A percentile compares a stretch with the other conserved stretches of the same genome.
Conservation (phyloP, 2,888 invertebrate genomes). For the Theodoxus fluviatilis region DNA sequence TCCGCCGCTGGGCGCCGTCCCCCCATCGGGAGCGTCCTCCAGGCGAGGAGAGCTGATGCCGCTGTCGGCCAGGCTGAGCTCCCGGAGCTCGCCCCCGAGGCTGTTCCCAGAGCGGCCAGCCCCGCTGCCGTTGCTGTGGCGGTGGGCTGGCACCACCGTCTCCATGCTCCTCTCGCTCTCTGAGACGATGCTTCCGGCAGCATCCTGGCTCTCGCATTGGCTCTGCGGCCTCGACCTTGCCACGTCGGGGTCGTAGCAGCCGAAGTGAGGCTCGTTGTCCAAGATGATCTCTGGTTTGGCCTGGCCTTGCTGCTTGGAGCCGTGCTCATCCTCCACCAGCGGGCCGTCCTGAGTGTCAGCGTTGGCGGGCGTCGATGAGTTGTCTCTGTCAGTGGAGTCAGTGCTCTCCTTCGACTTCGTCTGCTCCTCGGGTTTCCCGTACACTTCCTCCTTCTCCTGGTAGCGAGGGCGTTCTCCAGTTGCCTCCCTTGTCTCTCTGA, state of each 20-base stretch:
- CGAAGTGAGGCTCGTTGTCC: constrained; percentile 26
- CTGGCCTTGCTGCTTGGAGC: constrained; percentile 28
- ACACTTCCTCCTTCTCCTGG: no score
- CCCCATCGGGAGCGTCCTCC: constrained; percentile 7
- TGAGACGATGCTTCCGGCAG: constrained; percentile 28
- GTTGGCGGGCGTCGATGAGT: no score
- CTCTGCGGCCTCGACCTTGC: constrained; percentile 25
- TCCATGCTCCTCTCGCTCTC: constrained; percentile 49
- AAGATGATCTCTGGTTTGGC: constrained; percentile 27
- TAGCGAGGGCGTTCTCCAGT: no score
- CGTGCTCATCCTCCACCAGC: constrained; percentile 23
- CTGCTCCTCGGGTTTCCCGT: no score
- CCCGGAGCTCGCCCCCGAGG: constrained; percentile 35
- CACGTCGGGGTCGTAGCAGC: constrained; percentile 20
- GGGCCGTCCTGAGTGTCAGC: constrained; percentile 21
- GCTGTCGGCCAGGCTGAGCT: constrained; percentile 49
- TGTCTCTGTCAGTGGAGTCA: no score
- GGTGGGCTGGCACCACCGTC: constrained; percentile 36
- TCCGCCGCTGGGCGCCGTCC: not conserved
- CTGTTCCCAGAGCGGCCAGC: constrained; percentile 34
- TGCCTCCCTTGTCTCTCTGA: not conserved
- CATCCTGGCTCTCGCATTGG: constrained; percentile 27
- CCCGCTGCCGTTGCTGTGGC: not conserved
- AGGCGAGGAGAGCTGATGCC: constrained; percentile 51
- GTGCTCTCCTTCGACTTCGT: no score